Evolutionary conservation across 2,113 vertebrate genomes (phyloP).

Genomic region (Rhadina sibilatrix): DNA sequence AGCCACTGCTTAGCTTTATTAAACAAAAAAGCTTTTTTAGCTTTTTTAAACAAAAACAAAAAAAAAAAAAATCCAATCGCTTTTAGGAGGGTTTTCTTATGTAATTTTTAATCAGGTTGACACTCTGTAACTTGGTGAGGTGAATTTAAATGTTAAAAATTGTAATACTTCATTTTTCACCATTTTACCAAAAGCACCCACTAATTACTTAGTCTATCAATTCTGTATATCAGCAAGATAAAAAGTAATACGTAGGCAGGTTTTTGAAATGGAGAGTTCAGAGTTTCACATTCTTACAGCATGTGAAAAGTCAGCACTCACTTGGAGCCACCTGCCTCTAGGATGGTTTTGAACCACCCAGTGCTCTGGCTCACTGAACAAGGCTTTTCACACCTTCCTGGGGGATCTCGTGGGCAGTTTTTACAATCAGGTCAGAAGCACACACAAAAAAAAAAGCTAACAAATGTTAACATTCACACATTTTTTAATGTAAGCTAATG

Average conservation of each 20-base stretch:
- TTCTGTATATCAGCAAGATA: neutral
- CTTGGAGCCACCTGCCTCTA: neutral
- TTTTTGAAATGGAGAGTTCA: neutral
- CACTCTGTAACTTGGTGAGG: neutral
- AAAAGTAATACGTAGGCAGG: neutral
- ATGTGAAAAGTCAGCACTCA: neutral
- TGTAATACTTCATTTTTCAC: neutral
- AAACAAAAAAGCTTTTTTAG: neutral
- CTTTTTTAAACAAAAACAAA: neutral
- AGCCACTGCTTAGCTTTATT: neutral
- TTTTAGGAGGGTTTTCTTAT: neutral
- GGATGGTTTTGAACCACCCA: neutral
- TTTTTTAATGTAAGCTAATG: neutral
- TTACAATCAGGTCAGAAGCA: neutral
- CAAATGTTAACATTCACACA: neutral
- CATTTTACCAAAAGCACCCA: neutral
- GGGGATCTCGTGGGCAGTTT: neutral
- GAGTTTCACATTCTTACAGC: neutral
- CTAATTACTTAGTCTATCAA: neutral
- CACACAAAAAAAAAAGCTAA: neutral
- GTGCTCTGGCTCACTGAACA: neutral
- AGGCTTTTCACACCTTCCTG: neutral
- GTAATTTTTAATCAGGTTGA: neutral
- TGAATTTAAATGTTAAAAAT: neutral
- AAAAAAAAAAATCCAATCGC: too few species aligned